A percentile compares a stretch with the other conserved stretches of the same genome.
phyloP scores from a whole-genome alignment of 1,140 invertebrate genomes.

The Apis laboriosa region DNA sequence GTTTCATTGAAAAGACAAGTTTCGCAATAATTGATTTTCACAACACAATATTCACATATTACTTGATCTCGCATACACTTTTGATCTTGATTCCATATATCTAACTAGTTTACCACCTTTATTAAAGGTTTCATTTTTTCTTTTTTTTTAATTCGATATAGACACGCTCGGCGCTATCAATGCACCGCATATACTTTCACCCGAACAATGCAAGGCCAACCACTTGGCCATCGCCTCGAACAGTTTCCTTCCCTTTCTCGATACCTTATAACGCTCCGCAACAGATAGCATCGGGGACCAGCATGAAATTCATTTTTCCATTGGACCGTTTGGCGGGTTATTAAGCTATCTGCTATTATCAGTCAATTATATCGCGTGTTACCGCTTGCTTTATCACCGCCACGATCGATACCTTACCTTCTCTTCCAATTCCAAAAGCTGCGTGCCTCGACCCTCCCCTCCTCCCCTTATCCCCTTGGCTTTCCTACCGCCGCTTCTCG shows the following conservation, averaged over 20 bases:
- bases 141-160: no score
- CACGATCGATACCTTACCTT: background rate
- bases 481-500: background rate
- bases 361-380: constrained; percentile 34
- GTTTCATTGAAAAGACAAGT: no score
- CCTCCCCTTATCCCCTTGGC: no score
- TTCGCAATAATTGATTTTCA: no score
- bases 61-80: no score
- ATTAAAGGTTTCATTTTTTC: no score
- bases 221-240: background rate
- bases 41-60: no score
- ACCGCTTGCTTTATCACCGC: constrained; percentile 6
- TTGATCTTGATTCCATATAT: no score
- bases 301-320: constrained; percentile 3
- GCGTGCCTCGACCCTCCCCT: background rate
- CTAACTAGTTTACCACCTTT: no score
- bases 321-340: background rate
- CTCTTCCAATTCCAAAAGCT: background rate
- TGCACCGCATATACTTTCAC: no score
- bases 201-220: no score
- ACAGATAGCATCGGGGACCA: background rate
- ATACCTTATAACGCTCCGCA: background rate
- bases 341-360: constrained; percentile 33
- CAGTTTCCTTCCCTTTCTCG: background rate
- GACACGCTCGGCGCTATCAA: no score